phyloP scores from a whole-genome alignment of 2,888 invertebrate species.

The Siphonodentalium dalli region DNA sequence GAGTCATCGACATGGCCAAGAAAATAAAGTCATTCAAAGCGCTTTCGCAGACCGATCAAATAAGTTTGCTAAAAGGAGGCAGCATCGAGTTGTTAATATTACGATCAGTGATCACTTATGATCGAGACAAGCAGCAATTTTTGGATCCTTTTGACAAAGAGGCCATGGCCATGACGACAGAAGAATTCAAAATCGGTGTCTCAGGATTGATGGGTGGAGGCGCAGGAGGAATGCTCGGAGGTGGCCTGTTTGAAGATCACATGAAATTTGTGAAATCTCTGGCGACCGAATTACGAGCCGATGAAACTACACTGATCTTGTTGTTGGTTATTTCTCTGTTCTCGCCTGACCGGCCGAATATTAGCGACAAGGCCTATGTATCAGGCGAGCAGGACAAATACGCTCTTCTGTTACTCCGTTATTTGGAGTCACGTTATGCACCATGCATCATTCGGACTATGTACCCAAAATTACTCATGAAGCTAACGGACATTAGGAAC shows the following conservation, averaged over 20 bases:
- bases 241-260: constrained; percentile 63
- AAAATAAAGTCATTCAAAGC: constrained; percentile 80
- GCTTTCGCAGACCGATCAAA: constrained; percentile 94
- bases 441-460: constrained; percentile 48
- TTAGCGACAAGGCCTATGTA: constrained; percentile 67
- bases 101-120: constrained; percentile 90
- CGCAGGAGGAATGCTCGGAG: constrained; percentile 35
- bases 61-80: constrained; percentile 88
- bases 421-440: constrained; percentile 60
- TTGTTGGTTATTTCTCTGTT: constrained; percentile 92
- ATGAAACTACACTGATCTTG: constrained; percentile 91
- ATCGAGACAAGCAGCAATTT: constrained; percentile 89
- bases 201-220: neutral
- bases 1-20: constrained; percentile 74
- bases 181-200: constrained; percentile 83
- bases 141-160: constrained; percentile 69
- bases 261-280: constrained; percentile 68
- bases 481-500: constrained; percentile 88
- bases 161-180: constrained; percentile 79
- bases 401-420: constrained; percentile 58
- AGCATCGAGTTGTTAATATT: constrained; percentile 97
- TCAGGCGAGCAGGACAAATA: constrained; percentile 63
- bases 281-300: constrained; percentile 82
- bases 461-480: constrained; percentile 76
- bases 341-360: constrained; percentile 80